Conservation (phyloP, 2,797 vertebrate genomes). For the Sebastes umbrosus region DNA sequence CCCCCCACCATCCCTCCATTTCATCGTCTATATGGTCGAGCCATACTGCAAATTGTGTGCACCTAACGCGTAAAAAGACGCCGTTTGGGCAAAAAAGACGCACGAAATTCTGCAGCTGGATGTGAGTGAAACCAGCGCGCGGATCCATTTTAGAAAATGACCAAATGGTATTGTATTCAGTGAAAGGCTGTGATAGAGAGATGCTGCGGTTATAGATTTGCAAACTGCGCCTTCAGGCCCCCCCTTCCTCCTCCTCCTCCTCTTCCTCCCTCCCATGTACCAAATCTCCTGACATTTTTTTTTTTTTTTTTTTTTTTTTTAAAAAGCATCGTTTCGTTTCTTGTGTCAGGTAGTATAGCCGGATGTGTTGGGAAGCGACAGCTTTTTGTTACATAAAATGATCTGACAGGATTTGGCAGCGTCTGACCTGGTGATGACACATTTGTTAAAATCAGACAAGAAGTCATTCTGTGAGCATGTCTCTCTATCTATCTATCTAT, state of each 20-base stretch:
- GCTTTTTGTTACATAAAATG: constrained; percentile 70
- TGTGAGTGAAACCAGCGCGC: constrained; percentile 4
- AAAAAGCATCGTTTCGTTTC: constrained; percentile 49
- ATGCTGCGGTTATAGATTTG: constrained; percentile 76
- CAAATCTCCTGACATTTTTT: constrained; percentile 75
- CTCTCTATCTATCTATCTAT: constrained; percentile 5
- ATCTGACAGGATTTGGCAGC: constrained; percentile 71
- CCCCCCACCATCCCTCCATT: constrained; percentile 55
- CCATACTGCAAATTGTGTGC: constrained; percentile 58
- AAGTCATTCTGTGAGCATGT: constrained; percentile 55
- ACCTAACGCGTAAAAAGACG: constrained; percentile 69
- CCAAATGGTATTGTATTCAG: constrained; percentile 63
- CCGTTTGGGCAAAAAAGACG: constrained; percentile 57
- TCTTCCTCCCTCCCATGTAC: constrained; percentile 23
- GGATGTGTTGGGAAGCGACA: constrained; percentile 50
- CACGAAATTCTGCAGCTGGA: constrained; percentile 45
- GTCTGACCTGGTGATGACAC: constrained; percentile 71
- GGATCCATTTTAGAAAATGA: constrained; percentile 73
- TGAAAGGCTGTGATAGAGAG: constrained; percentile 67
- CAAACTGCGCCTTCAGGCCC: constrained; percentile 67
- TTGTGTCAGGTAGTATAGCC: constrained; percentile 64
- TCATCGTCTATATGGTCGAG: constrained; percentile 60
- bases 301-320: neutral
- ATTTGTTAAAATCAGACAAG: constrained; percentile 62
- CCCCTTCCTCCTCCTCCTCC: neutral